Evolutionary conservation across 2,888 invertebrate genomes (phyloP), one percentile per base, ranked within the genome.

Genomic region (Penaeus monodon): DNA sequence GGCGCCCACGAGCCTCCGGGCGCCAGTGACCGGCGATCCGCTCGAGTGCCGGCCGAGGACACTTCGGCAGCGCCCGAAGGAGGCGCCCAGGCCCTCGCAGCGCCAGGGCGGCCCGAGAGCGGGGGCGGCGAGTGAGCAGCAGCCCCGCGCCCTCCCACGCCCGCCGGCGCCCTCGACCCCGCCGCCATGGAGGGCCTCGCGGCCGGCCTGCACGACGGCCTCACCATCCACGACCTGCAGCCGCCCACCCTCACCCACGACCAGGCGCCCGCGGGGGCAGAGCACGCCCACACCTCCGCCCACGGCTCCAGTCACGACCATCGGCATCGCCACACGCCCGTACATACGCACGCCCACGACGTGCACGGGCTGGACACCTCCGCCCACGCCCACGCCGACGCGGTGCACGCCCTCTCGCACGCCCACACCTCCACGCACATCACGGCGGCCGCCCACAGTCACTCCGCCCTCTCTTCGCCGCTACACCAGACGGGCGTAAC

Each of bases 201-300:
- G 38, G 27, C 85, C 49, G 85, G 85, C 81, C 85, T 85, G n/a
- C 85, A 85, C 64, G 85, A 85, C 22, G 85, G 85, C 22, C 85
- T 85, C 44, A 77, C 85, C 80, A 65, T 85, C 17, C 81, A 81
- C 57, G 85, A 85, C 76, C 81, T 85, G 24, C 81, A 85, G 80
- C 85, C 85, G 38, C 85, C 85, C 38, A 33, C 85, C 22, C 85
- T 85, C 81, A 29, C 85, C 79, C 85, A 85, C 49, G 85, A 73
- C 29, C 73, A 73, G 29, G 66, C 80, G 12, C 81, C 73, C 81
- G 29, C 81, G 74, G 66, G 74, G 1, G 80, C 73, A 74, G 66
- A 74, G 74, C 77, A 77, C 57, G 77, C 33, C 68, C 66, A 65
- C 22, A 66, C 81, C 24, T 74, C 73, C 63, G 27, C 10, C 24